These are phyloP conservation scores for Coelopa pilipes DNA, from an alignment of 2,888 invertebrate species.

Conservation along the genomic window DNA sequence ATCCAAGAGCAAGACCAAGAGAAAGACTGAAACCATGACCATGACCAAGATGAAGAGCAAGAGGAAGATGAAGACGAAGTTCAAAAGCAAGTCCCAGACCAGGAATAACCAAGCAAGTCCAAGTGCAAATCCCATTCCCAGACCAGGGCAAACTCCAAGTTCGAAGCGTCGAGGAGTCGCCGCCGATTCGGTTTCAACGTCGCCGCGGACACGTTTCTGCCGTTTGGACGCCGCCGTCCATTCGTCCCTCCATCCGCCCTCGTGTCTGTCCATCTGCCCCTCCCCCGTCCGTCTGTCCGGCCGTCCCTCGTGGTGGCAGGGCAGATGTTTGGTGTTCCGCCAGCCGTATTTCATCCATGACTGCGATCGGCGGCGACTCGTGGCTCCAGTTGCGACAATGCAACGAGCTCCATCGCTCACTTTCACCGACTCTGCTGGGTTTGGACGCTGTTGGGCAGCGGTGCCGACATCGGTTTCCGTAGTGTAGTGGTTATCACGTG, in stretches of 20 bases:
- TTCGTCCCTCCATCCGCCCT: no score
- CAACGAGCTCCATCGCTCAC: no score
- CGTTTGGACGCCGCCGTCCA: slow-evolving; percentile 17
- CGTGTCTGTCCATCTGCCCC: no score
- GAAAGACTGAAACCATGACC: no score
- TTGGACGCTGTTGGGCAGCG: not conserved
- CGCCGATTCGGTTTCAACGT: not conserved
- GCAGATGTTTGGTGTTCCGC: slow-evolving; percentile 26
- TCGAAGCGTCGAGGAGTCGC: not conserved
- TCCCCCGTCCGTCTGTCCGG: no score
- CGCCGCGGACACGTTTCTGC: slow-evolving; percentile 30
- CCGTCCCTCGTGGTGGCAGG: slow-evolving; percentile 24
- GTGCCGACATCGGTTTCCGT: slow-evolving; percentile 43
- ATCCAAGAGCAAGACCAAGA: no score
- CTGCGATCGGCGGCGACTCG: not conserved
- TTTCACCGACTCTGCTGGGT: not conserved
- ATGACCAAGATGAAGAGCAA: not conserved
- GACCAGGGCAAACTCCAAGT: not conserved
- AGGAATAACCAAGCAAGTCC: not conserved
- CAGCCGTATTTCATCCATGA: slow-evolving; percentile 8
- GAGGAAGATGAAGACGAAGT: not conserved
- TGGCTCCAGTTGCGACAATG: no score
- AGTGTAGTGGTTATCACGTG: slow-evolving; percentile 49
- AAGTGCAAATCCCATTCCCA: not conserved
- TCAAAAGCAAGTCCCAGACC: not conserved